Conservation (phyloP, 2,888 invertebrate species). For the Drosophila melanosoma region DNA sequence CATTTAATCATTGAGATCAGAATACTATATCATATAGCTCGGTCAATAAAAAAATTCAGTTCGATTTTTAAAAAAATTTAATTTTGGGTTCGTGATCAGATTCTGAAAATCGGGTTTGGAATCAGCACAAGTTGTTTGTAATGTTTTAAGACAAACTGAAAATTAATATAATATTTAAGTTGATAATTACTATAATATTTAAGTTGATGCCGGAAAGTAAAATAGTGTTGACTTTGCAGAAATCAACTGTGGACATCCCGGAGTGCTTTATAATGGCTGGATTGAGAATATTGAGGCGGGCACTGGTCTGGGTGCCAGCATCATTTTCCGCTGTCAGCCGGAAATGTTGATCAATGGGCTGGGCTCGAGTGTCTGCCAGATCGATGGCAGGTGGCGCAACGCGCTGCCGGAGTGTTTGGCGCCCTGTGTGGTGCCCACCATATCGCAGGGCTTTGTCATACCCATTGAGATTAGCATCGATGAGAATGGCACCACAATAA, state of each 20-base stretch:
- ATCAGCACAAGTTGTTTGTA: neutral
- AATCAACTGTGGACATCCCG: constrained; percentile 98
- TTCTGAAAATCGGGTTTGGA: neutral
- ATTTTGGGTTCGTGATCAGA: neutral
- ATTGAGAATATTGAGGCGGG: constrained; percentile 95
- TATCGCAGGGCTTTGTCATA: constrained; percentile 91
- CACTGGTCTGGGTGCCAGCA: constrained; percentile 95
- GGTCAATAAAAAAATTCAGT: too few species aligned
- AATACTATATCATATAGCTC: neutral
- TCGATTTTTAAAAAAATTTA: neutral
- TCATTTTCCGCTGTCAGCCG: constrained; percentile 96
- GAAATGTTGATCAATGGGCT: constrained; percentile 96
- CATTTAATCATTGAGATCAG: neutral
- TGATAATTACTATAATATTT: neutral
- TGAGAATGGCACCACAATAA: constrained; percentile 82
- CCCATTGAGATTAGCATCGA: constrained; percentile 86
- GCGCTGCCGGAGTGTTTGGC: constrained; percentile 96
- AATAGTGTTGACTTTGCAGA: constrained; percentile 86
- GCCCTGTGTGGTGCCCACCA: constrained; percentile 96
- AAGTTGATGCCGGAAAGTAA: too few species aligned
- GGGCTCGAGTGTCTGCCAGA: constrained; percentile 95
- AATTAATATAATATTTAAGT: neutral
- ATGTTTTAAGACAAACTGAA: neutral
- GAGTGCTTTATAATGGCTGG: constrained; percentile 98
- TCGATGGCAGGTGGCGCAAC: constrained; percentile 97